These are phyloP conservation scores for Odocoileus virginianus DNA, from an alignment of 2,113 vertebrate species.

Conservation along the genomic window DNA sequence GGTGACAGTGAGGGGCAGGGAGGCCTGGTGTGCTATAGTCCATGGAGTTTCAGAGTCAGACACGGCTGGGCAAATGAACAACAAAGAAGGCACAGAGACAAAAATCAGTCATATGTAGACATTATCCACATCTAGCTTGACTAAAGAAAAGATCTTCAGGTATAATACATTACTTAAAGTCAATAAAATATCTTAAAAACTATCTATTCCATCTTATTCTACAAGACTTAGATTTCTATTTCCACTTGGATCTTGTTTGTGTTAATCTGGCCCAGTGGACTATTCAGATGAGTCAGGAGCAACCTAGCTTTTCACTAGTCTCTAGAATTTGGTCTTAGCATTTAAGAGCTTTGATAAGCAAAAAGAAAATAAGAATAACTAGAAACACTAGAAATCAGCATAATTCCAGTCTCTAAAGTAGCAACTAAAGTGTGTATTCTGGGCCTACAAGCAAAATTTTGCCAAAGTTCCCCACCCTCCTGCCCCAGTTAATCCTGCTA, in stretches of 20 bases:
- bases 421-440: neutral
- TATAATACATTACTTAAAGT: neutral
- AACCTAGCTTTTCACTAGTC: neutral
- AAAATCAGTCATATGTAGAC: neutral
- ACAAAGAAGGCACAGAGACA: neutral
- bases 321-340: neutral
- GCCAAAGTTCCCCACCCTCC: neutral
- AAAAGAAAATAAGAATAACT: neutral
- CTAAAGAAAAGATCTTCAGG: neutral
- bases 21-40: neutral
- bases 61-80: neutral
- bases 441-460: neutral
- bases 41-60: neutral
- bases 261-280: neutral
- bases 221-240: neutral
- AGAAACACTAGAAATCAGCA: neutral
- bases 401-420: neutral
- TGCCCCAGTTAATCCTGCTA: neutral
- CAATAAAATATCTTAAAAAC: neutral
- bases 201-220: neutral
- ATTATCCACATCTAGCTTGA: neutral
- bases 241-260: neutral
- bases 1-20: neutral
- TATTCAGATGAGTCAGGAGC: neutral
- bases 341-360: neutral